Evolutionary conservation across 2,888 invertebrate genomes (phyloP).

Genomic region (Glaucopsyche alexis): DNA sequence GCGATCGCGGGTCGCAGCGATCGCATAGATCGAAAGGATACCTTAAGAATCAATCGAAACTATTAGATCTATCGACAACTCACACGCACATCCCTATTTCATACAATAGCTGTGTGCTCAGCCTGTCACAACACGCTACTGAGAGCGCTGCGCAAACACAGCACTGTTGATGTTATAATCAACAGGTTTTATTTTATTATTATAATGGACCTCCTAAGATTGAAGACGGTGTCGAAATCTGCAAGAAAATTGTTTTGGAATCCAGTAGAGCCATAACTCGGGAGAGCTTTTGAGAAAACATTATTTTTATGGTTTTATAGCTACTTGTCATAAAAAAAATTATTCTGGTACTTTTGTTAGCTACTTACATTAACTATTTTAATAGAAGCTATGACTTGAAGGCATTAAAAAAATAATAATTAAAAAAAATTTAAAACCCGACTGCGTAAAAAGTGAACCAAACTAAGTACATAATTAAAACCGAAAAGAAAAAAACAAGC

Average conservation of each 20-base stretch:
- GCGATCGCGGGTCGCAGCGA: too few relatives aligned
- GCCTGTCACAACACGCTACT: constrained; percentile 69
- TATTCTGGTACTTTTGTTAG: too few relatives aligned
- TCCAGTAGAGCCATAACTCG: not conserved
- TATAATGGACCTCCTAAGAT: constrained; percentile 10
- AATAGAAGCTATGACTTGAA: too few relatives aligned
- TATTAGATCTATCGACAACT: not conserved
- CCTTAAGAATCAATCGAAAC: not conserved
- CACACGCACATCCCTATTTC: constrained; percentile 52
- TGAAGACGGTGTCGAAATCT: constrained; percentile 3
- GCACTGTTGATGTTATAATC: constrained; percentile 41
- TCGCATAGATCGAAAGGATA: too few relatives aligned
- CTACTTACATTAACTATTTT: too few relatives aligned
- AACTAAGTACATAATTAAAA: too few relatives aligned
- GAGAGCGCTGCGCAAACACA: constrained; percentile 59
- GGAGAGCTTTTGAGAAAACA: not conserved
- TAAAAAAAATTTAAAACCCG: too few relatives aligned
- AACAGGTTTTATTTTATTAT: constrained; percentile 32
- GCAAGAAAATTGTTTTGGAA: not conserved
- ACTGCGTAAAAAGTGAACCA: too few relatives aligned
- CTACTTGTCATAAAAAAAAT: too few relatives aligned
- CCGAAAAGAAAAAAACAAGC: too few relatives aligned
- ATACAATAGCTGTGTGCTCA: constrained; percentile 54
- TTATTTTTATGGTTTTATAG: not conserved
- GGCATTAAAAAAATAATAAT: too few relatives aligned